Evolutionary conservation across 2,888 invertebrate genomes (phyloP), one percentile per base, ranked within the genome.

Genomic region (Lepidonotus clava): DNA sequence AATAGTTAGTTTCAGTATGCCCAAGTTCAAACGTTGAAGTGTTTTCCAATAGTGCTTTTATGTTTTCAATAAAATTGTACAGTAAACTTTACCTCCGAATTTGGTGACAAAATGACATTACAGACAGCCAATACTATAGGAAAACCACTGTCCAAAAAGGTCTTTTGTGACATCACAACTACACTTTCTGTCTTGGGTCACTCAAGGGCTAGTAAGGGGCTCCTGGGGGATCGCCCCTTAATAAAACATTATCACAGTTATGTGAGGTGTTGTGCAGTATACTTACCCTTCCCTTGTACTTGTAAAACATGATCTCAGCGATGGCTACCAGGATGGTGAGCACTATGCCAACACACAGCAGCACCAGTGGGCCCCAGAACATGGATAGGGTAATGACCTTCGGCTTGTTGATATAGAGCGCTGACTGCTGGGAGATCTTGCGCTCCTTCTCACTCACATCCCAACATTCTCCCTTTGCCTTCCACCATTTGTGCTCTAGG

Each of bases 251-350:
- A 21, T 8, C 76, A 28, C 66, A 61, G n/a, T 8, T 66, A 66
- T 28, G 24, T 66, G n/a, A 8, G 66, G 6, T 66, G 6, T 66
- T n/a, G 6, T 66, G 28, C 2, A 67, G 28, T n/a, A 41, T 51
- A 87, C 89, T 86, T 51, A 89, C 89, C 85, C 88, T 2, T n/a
- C 89, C 89, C 86, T 84, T 86, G 80, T 88, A 87, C 36, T 86
- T 86, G 84, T 84, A 89, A 77, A 83, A 89, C 21, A 87, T n/a
- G 24, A 89, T 83, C 56, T 89, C 89, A 21, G 67, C 87, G 8
- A 88, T 40, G 8, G 53, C 86, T n/a, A 85, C 71, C 14, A 87
- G 40, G 40, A 89, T 24, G 28, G 71, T 83, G 38, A 88, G 24
- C 0, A 89, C 28, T 0, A 89, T 46, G 18, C 89, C 89, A 2